Conservation (phyloP, 2,888 invertebrate genomes). For the Neoaliturus tenellus region DNA sequence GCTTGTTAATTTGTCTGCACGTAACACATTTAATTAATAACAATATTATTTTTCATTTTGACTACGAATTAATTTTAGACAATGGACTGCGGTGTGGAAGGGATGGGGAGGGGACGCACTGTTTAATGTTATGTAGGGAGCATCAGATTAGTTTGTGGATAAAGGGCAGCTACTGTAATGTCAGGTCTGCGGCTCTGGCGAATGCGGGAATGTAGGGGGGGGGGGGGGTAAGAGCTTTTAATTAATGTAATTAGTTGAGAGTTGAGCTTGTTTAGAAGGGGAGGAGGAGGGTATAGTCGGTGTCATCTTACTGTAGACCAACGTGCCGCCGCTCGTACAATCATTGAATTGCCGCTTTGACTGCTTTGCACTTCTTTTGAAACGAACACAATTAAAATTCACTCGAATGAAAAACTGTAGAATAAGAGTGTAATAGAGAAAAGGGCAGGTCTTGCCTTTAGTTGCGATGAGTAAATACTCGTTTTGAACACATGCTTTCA, state of each 20-base stretch:
- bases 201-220: conserved; percentile 17
- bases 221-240: conserved; percentile 46
- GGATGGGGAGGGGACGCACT: background rate
- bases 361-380: background rate
- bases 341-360: background rate
- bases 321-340: background rate
- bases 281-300: conserved; percentile 31
- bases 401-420: no score
- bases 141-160: background rate
- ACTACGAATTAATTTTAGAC: no score
- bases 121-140: background rate
- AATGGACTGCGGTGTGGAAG: background rate
- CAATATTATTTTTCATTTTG: no score
- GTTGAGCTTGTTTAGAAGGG: conserved; percentile 48
- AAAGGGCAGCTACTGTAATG: conserved; percentile 35
- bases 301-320: conserved; percentile 26
- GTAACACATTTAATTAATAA: no score
- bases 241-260: conserved; percentile 52
- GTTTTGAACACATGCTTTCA: no score
- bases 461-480: no score
- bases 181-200: background rate
- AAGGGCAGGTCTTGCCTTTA: no score
- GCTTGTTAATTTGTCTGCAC: no score
- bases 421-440: no score
- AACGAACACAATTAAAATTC: no score